Evolutionary conservation across 2,888 invertebrate genomes (phyloP).

Genomic region (Proisotoma minuta): DNA sequence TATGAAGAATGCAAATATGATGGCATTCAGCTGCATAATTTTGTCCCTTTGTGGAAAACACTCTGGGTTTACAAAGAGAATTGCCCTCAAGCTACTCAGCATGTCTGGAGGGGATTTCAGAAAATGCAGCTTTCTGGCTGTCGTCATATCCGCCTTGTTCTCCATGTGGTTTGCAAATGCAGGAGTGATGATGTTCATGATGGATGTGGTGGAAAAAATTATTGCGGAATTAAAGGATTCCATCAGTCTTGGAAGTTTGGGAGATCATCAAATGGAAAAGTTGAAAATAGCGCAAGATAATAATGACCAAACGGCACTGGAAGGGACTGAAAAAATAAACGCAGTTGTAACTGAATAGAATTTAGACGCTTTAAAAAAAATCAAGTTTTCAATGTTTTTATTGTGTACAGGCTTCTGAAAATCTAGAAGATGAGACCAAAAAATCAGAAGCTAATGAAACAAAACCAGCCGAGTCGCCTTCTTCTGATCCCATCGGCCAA

Average conservation of each 20-base stretch:
- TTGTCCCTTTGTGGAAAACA: constrained; percentile 9
- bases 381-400: no score
- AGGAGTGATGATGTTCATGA: constrained; percentile 22
- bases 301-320: not conserved
- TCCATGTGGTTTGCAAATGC: constrained; percentile 19
- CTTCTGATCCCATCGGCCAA: no score
- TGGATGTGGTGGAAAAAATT: constrained; percentile 15
- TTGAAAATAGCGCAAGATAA: not conserved
- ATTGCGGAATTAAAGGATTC: not conserved
- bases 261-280: constrained; percentile 9
- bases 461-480: no score
- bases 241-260: constrained; percentile 11
- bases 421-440: no score
- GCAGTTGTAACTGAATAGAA: no score
- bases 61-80: constrained; percentile 14
- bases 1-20: constrained; percentile 11
- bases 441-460: no score
- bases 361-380: no score
- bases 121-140: constrained; percentile 3
- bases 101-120: not conserved
- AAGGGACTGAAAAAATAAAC: not conserved
- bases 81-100: constrained; percentile 12
- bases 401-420: no score
- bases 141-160: not conserved
- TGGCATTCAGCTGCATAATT: constrained; percentile 9